Percentiles rank a stretch among this genome's conserved stretches.
These are phyloP conservation scores for Halictus rubicundus DNA, from an alignment of 1,140 invertebrate genomes.

Conservation along the genomic window DNA sequence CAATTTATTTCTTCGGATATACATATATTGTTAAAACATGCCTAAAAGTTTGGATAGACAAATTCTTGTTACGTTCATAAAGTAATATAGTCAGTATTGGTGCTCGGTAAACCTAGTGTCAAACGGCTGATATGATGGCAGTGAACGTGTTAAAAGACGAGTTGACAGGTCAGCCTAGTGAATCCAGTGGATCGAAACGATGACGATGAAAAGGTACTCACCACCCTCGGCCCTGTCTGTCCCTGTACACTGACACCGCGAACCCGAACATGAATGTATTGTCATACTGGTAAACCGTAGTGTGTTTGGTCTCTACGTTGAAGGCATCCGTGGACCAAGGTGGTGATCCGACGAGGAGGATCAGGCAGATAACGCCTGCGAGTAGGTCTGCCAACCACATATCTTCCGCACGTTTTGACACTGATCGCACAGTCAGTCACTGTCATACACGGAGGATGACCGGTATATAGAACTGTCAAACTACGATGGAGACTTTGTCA, in stretches of 20 bases:
- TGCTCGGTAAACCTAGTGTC: too few relatives aligned
- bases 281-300: slow-evolving; percentile 66
- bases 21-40: too few relatives aligned
- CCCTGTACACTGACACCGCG: slow-evolving; percentile 70
- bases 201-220: slow-evolving; percentile 42
- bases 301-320: slow-evolving; percentile 73
- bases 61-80: too few relatives aligned
- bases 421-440: slow-evolving; percentile 41
- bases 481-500: background rate
- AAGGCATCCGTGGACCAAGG: slow-evolving; percentile 56
- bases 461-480: slow-evolving; percentile 25
- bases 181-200: background rate
- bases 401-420: slow-evolving; percentile 20
- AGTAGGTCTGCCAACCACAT: slow-evolving; percentile 48
- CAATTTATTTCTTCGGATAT: too few relatives aligned
- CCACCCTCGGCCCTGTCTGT: slow-evolving; percentile 68
- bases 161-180: background rate
- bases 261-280: slow-evolving; percentile 73
- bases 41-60: too few relatives aligned
- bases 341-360: slow-evolving; percentile 25
- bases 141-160: background rate
- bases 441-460: slow-evolving; percentile 4
- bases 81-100: too few relatives aligned
- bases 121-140: too few relatives aligned
- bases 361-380: slow-evolving; percentile 29